Evolutionary conservation across 2,113 vertebrate genomes (phyloP).

Genomic region (Gobio gobio): DNA sequence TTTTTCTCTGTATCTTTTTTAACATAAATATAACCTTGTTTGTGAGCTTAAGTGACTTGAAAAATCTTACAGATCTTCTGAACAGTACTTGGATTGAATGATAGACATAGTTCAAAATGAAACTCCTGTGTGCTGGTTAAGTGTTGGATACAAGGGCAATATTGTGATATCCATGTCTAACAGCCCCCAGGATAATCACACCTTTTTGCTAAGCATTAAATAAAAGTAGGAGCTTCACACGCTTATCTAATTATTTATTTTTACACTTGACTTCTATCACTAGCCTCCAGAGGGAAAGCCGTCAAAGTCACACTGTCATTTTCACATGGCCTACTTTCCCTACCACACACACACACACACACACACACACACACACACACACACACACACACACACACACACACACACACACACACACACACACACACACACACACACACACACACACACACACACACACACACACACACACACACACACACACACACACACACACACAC

Average conservation of each 20-base stretch:
- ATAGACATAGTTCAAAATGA: not conserved
- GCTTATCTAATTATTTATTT: conserved; percentile 48
- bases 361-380: too few relatives aligned
- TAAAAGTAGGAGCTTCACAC: conserved; percentile 30
- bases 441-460: too few relatives aligned
- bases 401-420: too few relatives aligned
- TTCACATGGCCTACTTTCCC: conserved; percentile 67
- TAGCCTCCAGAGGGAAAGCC: conserved; percentile 47
- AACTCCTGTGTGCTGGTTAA: not conserved
- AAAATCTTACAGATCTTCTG: not conserved
- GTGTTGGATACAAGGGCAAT: not conserved
- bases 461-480: too few relatives aligned
- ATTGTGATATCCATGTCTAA: conserved; percentile 26
- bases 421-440: too few relatives aligned
- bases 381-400: too few relatives aligned
- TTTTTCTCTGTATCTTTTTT: not conserved
- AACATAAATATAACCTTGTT: not conserved
- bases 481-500: too few relatives aligned
- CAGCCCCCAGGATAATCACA: conserved; percentile 13
- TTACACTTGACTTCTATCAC: conserved; percentile 54
- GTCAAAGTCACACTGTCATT: conserved; percentile 64
- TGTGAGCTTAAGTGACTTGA: not conserved
- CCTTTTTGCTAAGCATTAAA: conserved; percentile 43
- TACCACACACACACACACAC: too few relatives aligned
- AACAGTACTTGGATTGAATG: not conserved